phyloP scores from a whole-genome alignment of 1,140 invertebrate genomes.

The Harpegnathos saltator region DNA sequence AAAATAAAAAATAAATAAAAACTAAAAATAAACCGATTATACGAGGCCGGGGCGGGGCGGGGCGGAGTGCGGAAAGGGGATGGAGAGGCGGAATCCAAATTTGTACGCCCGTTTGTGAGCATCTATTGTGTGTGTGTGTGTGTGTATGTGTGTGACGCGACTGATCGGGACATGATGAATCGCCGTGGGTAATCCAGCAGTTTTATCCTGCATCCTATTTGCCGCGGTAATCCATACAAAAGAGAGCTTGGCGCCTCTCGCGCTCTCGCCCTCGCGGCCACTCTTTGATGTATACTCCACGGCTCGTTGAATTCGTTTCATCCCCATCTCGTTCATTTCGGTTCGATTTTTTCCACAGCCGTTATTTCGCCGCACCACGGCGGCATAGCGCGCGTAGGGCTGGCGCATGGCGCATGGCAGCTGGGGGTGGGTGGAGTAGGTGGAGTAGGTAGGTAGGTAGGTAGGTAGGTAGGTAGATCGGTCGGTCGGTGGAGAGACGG shows the following conservation, averaged over 20 bases:
- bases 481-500: background rate
- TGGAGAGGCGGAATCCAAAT: constrained; percentile 16
- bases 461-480: no score
- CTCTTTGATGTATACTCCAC: constrained; percentile 18
- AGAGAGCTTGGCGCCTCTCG: constrained; percentile 25
- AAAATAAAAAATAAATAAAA: background rate
- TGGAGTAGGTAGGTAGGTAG: background rate
- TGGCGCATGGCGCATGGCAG: no score
- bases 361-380: constrained; percentile 41
- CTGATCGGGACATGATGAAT: constrained; percentile 48
- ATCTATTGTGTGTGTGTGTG: constrained; percentile 6
- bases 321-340: constrained; percentile 66
- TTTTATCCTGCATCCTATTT: constrained; percentile 61
- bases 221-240: constrained; percentile 34
- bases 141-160: constrained; percentile 28
- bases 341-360: constrained; percentile 43
- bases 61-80: background rate
- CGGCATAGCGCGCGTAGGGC: no score
- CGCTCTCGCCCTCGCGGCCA: background rate
- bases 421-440: background rate
- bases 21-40: constrained; percentile 48
- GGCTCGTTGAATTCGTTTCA: constrained; percentile 65
- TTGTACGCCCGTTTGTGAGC: constrained; percentile 14
- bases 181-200: constrained; percentile 11
- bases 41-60: no score